Base-by-base conservation (phyloP, 1,140 invertebrate species). In the Lethocerus indicus region DNA sequence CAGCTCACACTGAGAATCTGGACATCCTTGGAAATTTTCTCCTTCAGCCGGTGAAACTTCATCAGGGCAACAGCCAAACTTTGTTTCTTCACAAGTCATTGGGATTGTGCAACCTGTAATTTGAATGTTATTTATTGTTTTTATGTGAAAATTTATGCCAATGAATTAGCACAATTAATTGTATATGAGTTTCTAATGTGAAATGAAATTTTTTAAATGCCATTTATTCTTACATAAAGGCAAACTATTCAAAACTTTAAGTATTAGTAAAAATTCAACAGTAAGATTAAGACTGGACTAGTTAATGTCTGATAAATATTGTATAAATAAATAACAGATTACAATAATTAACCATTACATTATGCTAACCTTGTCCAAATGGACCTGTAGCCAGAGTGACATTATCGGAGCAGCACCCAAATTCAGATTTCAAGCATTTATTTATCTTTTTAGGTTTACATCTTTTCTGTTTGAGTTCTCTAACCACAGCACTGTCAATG, bases 331-430 rank as follows among this genome's bases (percentile, higher is more conserved):
- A 39, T 20, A 39, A 5, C 18, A 13, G 14, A 39, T 12, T 39
- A 4, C 5, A 1, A 6, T 14, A 9, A 20, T 39, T 16, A 39
- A 39, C 18, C 1, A 39, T 39, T 39, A 2, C 23, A 20, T 27
- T 59, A n/a, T n/a, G n/a, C n/a, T n/a, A n/a, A 70, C 78, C 88
- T 71, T 82, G 73, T 51, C 79, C 75, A 56, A 91, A 93, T 24
- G 87, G 84, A 59, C 92, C 93, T 58, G 72, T 64, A 23, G 91
- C 88, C 4, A 74, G 59, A 4, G 86, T 89, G 51, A 78, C 74
- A 16, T 78, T 81, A 63, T 96, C 91, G 16, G 79, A 80, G 65
- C 93, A 96, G 61, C 92, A 96, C 13, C 90, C 90, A 61, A 82
- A 93, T 54, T 76, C 64, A 13, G 79, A 73, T 21, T 71, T 74